Evolutionary conservation across 2,888 invertebrate species (phyloP).

Genomic region (Drosophila phalerata): DNA sequence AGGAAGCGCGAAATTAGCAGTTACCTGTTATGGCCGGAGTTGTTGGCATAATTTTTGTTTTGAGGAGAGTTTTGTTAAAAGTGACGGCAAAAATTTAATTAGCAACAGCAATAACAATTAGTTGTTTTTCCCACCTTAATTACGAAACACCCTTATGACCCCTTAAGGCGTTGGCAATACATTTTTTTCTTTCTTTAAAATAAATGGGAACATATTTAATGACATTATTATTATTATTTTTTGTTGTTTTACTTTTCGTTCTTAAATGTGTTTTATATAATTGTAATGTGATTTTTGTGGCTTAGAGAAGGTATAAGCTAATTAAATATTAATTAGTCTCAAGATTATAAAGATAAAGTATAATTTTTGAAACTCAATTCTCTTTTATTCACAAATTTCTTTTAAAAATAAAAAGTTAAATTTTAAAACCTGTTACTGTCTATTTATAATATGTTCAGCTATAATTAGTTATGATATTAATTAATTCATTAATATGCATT

Average conservation of each 20-base stretch:
- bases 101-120: slow-evolving; percentile 40
- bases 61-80: slow-evolving; percentile 23
- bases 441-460: background rate
- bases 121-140: slow-evolving; percentile 52
- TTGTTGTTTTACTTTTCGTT: slow-evolving; percentile 1
- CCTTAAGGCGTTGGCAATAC: slow-evolving; percentile 4
- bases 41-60: slow-evolving; percentile 12
- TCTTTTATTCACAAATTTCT: background rate
- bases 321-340: background rate
- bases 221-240: slow-evolving; percentile 12
- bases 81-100: slow-evolving; percentile 48
- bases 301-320: background rate
- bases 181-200: slow-evolving; percentile 20
- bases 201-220: slow-evolving; percentile 26
- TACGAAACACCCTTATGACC: slow-evolving; percentile 27
- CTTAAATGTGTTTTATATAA: background rate
- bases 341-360: background rate
- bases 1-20: slow-evolving; percentile 51
- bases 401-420: background rate
- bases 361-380: background rate
- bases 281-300: background rate
- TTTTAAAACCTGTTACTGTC: background rate
- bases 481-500: background rate
- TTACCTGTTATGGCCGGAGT: slow-evolving; percentile 18
- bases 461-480: background rate